Percentiles rank a stretch among this genome's conserved stretches.
Evolutionary conservation across 2,113 vertebrate genomes (phyloP).

Genomic region (Eulemur macaco): DNA sequence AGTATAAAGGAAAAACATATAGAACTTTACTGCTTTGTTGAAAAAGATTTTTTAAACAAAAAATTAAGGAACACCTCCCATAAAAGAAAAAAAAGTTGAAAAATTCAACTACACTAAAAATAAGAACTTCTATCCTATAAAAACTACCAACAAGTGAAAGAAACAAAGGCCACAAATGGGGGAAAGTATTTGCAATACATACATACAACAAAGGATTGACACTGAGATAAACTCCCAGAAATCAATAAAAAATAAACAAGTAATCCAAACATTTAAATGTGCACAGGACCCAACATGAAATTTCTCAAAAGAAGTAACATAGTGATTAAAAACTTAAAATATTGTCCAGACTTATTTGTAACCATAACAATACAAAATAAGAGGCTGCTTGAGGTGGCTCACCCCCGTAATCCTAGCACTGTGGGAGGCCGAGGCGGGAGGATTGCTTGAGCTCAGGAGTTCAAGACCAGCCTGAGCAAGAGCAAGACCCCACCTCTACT

Average conservation of each 20-base stretch:
- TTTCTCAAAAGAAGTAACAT: background rate
- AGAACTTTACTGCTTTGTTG: background rate
- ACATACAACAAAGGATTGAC: background rate
- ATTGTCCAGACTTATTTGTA: background rate
- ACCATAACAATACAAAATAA: background rate
- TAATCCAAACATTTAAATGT: background rate
- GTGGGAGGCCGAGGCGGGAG: too few species aligned
- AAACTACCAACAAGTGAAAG: background rate
- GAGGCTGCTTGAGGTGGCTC: too few species aligned
- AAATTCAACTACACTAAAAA: background rate
- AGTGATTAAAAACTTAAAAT: background rate
- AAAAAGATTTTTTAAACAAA: background rate
- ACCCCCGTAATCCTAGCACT: too few species aligned
- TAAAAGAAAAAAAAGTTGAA: background rate
- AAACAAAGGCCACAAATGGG: background rate
- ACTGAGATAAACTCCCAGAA: background rate
- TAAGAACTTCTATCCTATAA: background rate
- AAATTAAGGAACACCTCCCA: background rate
- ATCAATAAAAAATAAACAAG: background rate
- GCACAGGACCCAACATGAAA: background rate
- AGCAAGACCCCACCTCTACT: too few species aligned
- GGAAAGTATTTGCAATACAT: background rate
- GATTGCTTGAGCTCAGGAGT: too few species aligned
- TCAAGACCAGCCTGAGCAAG: too few species aligned
- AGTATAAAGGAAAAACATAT: background rate